phyloP scores from a whole-genome alignment of 2,888 invertebrate genomes.

The Lottia gigantea region DNA sequence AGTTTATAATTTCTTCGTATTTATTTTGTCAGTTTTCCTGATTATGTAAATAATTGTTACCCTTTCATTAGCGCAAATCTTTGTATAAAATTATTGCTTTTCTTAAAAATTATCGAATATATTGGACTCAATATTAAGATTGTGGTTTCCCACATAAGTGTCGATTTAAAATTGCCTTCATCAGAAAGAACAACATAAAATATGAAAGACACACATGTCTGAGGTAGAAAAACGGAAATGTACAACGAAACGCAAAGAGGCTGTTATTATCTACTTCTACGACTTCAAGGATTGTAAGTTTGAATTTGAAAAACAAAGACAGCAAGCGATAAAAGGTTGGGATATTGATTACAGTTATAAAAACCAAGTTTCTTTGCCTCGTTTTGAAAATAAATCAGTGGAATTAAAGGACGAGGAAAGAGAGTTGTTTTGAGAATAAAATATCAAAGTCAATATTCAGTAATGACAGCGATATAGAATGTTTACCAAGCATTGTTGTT shows the following conservation, averaged over 20 bases:
- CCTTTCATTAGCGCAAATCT: too few species aligned
- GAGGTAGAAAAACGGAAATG: slow-evolving; percentile 16
- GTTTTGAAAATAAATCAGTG: background rate
- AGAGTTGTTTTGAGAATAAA: background rate
- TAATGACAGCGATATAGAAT: slow-evolving; percentile 1
- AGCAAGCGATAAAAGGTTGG: slow-evolving; percentile 8
- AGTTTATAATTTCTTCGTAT: too few species aligned
- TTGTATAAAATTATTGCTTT: too few species aligned
- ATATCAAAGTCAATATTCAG: background rate
- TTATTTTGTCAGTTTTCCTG: too few species aligned
- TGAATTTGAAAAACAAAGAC: slow-evolving; percentile 16
- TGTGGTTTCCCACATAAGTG: slow-evolving; percentile 12
- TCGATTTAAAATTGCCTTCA: slow-evolving; percentile 16
- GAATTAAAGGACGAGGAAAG: background rate
- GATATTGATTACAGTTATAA: slow-evolving; percentile 15
- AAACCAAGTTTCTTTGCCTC: background rate
- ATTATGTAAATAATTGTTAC: too few species aligned
- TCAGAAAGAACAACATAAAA: slow-evolving; percentile 18
- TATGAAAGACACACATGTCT: slow-evolving; percentile 15
- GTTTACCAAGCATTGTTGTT: background rate
- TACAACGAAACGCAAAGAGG: slow-evolving; percentile 11
- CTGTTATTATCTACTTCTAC: slow-evolving; percentile 2
- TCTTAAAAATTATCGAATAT: too few species aligned
- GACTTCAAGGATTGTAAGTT: slow-evolving; percentile 15
- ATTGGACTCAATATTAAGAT: background rate